Percentiles rank a stretch among this genome's conserved stretches.
Conservation (phyloP, 1,140 invertebrate genomes). For the Thalassaphorura encarpata region DNA sequence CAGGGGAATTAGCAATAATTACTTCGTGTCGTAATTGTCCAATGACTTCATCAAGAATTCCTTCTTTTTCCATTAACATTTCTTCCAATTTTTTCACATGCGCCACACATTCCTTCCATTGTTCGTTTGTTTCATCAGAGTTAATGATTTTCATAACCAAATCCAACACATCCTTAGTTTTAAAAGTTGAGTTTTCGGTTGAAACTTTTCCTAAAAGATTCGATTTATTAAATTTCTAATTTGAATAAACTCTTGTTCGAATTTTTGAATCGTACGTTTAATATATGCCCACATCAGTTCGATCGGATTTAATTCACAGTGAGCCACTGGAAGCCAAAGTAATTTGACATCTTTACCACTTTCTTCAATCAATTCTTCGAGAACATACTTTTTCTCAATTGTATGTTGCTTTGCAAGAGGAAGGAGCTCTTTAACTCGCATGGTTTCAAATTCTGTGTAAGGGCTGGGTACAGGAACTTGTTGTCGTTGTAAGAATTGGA, state of each 20-base stretch:
- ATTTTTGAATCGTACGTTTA: neutral
- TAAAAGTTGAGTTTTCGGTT: neutral
- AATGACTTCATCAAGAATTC: neutral
- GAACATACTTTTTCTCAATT: neutral
- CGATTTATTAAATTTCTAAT: neutral
- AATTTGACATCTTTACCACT: conserved; percentile 9
- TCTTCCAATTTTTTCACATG: neutral
- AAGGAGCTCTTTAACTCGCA: neutral
- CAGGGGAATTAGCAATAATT: neutral
- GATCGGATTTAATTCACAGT: conserved; percentile 14
- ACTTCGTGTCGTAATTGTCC: neutral
- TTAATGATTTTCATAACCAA: neutral
- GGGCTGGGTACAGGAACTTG: neutral
- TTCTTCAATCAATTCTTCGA: conserved; percentile 1
- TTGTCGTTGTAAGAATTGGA: neutral
- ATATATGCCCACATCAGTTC: conserved; percentile 6
- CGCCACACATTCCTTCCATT: neutral
- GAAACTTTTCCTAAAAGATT: neutral
- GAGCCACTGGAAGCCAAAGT: conserved; percentile 14
- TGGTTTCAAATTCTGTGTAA: neutral
- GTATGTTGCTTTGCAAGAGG: neutral
- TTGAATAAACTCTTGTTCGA: neutral
- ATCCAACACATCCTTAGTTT: neutral
- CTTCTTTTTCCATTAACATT: neutral
- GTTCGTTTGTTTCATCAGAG: neutral